Percentiles rank a stretch among this genome's conserved stretches.
Evolutionary conservation across 1,140 invertebrate genomes (phyloP).

Genomic region (Oryctes rhinoceros): DNA sequence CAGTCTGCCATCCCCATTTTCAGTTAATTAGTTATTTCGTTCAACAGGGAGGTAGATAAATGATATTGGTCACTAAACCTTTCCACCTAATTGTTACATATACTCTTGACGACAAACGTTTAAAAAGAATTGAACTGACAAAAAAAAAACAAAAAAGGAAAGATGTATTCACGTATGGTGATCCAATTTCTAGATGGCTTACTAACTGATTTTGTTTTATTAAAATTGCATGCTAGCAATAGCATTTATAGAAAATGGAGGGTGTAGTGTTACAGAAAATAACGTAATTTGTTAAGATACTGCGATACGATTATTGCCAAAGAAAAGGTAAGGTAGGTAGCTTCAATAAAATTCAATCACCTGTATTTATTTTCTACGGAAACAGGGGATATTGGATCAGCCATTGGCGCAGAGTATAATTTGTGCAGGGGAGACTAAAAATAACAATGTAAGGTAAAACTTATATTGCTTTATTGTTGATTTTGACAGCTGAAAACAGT

Average conservation of each 20-base stretch:
- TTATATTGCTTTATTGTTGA: too few relatives aligned
- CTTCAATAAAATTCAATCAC: not conserved
- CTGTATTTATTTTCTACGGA: not conserved
- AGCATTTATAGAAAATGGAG: not conserved
- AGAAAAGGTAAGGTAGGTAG: not conserved
- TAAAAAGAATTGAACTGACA: not conserved
- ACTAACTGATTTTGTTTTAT: conserved; percentile 6
- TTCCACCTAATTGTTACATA: not conserved
- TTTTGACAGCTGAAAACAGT: too few relatives aligned
- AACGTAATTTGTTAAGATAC: conserved; percentile 6
- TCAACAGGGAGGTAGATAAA: not conserved
- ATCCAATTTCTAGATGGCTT: not conserved
- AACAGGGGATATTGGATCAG: not conserved
- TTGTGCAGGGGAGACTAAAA: too few relatives aligned
- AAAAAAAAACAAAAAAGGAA: not conserved
- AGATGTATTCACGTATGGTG: not conserved
- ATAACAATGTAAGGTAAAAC: too few relatives aligned
- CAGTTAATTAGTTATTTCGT: not conserved
- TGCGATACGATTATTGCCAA: not conserved
- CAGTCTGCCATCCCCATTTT: not conserved
- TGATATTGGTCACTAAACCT: not conserved
- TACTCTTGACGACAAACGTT: not conserved
- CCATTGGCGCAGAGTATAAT: too few relatives aligned
- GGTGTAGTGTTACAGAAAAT: not conserved
- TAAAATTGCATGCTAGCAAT: not conserved